These are phyloP conservation scores for Gambelia wislizenii DNA, from an alignment of 2,797 vertebrate species.

Conservation along the genomic window DNA sequence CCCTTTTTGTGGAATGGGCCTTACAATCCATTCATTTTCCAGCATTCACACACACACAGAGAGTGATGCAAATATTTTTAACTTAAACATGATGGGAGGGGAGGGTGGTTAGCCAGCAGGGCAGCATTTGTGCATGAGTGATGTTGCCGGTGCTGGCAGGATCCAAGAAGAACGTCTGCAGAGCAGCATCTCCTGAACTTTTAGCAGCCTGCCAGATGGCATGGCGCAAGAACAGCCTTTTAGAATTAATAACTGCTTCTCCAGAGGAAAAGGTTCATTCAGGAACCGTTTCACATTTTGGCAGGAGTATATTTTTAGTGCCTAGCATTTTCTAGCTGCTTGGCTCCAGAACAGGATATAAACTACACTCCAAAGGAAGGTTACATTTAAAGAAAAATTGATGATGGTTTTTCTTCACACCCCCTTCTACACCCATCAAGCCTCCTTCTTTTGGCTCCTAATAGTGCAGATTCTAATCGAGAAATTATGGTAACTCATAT, in stretches of 20 bases:
- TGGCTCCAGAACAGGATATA: constrained; percentile 59
- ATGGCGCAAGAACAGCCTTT: constrained; percentile 82
- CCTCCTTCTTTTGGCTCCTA: constrained; percentile 79
- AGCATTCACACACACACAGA: not conserved
- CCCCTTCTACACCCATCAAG: constrained; percentile 65
- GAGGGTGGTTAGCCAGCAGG: not conserved
- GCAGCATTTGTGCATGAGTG: constrained; percentile 68
- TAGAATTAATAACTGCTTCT: constrained; percentile 84
- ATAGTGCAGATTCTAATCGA: constrained; percentile 88
- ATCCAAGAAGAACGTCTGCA: constrained; percentile 73
- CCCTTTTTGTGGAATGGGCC: not conserved
- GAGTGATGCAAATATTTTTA: not conserved
- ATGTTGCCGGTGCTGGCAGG: constrained; percentile 56
- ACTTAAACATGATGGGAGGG: not conserved
- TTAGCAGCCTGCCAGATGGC: constrained; percentile 80
- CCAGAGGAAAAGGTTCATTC: constrained; percentile 76
- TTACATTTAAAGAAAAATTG: constrained; percentile 38
- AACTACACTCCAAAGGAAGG: constrained; percentile 55
- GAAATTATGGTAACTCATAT: constrained; percentile 88
- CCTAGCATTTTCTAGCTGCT: constrained; percentile 58
- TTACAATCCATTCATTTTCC: not conserved
- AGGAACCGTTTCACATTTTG: constrained; percentile 74
- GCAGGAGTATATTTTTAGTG: constrained; percentile 60
- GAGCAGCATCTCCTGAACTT: constrained; percentile 74
- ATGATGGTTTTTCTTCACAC: constrained; percentile 44